Percentiles rank a stretch among this genome's conserved stretches.
Conservation (phyloP, 2,888 invertebrate species). For the Ophion ventricosus region DNA sequence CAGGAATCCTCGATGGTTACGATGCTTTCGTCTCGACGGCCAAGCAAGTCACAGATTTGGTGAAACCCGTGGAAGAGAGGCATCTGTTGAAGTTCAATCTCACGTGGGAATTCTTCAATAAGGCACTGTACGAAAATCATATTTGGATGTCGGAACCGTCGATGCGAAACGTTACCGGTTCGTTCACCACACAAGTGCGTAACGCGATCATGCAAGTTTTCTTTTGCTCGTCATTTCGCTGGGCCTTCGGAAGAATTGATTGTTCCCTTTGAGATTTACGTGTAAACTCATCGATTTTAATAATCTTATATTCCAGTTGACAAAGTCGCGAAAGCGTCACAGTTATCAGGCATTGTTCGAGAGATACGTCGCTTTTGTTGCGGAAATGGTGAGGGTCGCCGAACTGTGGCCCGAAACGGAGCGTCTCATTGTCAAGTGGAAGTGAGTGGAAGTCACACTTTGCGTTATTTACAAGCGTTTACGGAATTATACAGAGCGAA, state of each 20-base stretch:
- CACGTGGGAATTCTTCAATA: constrained; percentile 88
- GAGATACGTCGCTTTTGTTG: constrained; percentile 85
- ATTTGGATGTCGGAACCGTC: constrained; percentile 84
- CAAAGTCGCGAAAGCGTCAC: constrained; percentile 79
- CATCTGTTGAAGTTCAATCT: constrained; percentile 87
- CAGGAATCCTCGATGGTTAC: constrained; percentile 87
- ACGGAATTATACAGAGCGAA: constrained; percentile 29
- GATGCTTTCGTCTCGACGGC: constrained; percentile 87
- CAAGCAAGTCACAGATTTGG: constrained; percentile 85
- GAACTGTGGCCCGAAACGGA: constrained; percentile 85
- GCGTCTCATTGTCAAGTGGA: constrained; percentile 84
- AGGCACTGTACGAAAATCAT: constrained; percentile 87
- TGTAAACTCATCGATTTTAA: constrained; percentile 11
- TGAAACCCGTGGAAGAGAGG: constrained; percentile 86
- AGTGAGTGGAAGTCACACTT: constrained; percentile 42
- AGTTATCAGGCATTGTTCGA: constrained; percentile 83
- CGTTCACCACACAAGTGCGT: constrained; percentile 80
- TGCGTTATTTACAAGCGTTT: neutral
- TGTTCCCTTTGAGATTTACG: neutral
- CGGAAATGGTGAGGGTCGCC: constrained; percentile 85
- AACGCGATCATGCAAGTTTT: constrained; percentile 11
- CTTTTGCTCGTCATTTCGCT: neutral
- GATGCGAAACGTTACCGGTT: constrained; percentile 82
- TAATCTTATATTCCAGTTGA: constrained; percentile 72
- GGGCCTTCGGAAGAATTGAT: neutral